These are phyloP conservation scores for Ichneumon xanthorius DNA, from an alignment of 2,888 invertebrate species.

Conservation along the genomic window DNA sequence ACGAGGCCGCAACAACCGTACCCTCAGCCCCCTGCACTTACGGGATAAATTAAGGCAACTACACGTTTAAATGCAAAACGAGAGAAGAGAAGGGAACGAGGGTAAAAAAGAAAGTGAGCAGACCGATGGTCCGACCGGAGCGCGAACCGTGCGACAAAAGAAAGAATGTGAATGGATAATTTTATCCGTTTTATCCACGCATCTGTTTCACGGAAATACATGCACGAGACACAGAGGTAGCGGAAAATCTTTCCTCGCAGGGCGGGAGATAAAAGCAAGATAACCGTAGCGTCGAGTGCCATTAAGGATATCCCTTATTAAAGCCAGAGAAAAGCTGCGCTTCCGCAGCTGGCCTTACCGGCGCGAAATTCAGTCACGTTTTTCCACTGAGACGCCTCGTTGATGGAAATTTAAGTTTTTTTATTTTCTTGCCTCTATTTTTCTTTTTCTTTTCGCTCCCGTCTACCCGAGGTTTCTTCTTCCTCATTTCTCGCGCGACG, in stretches of 20 bases:
- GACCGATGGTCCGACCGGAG: conserved; percentile 26
- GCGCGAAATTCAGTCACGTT: conserved; percentile 67
- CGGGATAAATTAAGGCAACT: conserved; percentile 66
- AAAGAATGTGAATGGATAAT: conserved; percentile 44
- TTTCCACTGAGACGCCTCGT: conserved; percentile 41
- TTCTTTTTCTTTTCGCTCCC: background rate
- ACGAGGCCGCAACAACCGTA: conserved; percentile 34
- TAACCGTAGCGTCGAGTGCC: conserved; percentile 33
- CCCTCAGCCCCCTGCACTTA: conserved; percentile 26
- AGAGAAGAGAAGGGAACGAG: conserved; percentile 65
- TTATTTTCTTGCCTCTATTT: conserved; percentile 10
- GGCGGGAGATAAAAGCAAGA: conserved; percentile 13
- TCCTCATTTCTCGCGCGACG: conserved; percentile 23
- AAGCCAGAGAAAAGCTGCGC: conserved; percentile 36
- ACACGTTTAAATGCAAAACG: conserved; percentile 78
- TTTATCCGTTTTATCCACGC: conserved; percentile 55
- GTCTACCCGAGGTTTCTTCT: conserved; percentile 19
- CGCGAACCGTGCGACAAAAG: conserved; percentile 7
- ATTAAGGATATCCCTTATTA: conserved; percentile 58
- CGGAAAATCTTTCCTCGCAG: conserved; percentile 6
- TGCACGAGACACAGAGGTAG: conserved; percentile 15
- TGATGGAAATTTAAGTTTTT: conserved; percentile 54
- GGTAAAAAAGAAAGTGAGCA: conserved; percentile 22
- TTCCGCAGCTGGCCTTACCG: conserved; percentile 29
- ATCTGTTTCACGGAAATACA: conserved; percentile 68